These are phyloP conservation scores for Trematomus loennbergii DNA, from an alignment of 2,113 vertebrate genomes.

Conservation along the genomic window DNA sequence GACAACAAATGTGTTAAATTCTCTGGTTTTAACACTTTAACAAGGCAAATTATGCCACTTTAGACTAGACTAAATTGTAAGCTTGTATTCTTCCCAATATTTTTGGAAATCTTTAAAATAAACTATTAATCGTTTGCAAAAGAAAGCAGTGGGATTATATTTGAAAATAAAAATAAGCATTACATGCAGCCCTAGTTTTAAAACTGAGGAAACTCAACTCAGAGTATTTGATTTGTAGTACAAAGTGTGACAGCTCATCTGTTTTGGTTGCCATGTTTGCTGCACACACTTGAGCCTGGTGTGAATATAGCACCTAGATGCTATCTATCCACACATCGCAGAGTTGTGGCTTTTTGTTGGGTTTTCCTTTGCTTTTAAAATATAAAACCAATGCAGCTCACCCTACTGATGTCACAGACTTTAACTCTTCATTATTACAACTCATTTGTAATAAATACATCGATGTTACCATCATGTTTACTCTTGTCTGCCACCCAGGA, in stretches of 20 bases:
- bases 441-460: not conserved
- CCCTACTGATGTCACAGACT: not conserved
- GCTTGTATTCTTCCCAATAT: too few relatives aligned
- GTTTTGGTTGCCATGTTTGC: not conserved
- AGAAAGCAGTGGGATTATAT: not conserved
- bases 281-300: not conserved
- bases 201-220: not conserved
- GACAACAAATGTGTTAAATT: too few relatives aligned
- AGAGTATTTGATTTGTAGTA: not conserved
- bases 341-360: not conserved
- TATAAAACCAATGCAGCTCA: not conserved
- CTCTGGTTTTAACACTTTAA: not conserved
- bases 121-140: too few relatives aligned
- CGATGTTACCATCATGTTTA: not conserved
- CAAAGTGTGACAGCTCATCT: not conserved
- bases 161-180: not conserved
- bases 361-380: not conserved
- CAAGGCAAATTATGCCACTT: not conserved
- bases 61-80: too few relatives aligned
- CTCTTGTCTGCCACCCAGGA: not conserved
- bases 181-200: not conserved
- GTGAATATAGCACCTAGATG: not conserved
- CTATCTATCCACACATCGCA: too few relatives aligned
- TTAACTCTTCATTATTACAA: not conserved
- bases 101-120: too few relatives aligned